These are phyloP conservation scores for Falco novaeseelandiae DNA, from an alignment of 2,797 vertebrate species.

Conservation along the genomic window DNA sequence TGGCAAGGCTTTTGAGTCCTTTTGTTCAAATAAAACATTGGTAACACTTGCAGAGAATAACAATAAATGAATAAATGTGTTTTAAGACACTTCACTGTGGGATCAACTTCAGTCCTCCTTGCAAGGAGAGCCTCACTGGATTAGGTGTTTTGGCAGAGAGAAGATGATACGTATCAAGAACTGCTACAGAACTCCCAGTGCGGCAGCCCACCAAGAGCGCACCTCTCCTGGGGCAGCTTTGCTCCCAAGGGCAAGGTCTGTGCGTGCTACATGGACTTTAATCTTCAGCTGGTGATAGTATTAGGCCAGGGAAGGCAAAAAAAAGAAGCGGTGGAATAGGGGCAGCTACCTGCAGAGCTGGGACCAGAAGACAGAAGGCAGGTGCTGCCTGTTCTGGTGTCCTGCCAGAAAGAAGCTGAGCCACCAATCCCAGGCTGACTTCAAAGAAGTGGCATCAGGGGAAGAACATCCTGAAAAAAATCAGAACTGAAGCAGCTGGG, in stretches of 20 bases:
- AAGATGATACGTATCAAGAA: background rate
- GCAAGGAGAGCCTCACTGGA: background rate
- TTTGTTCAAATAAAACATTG: background rate
- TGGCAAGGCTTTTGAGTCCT: background rate
- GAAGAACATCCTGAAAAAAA: background rate
- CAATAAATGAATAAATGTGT: background rate
- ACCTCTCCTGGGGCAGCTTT: background rate
- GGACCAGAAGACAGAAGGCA: background rate
- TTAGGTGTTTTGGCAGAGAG: background rate
- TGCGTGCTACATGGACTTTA: background rate
- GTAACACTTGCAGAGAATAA: background rate
- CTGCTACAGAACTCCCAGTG: background rate
- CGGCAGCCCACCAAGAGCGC: background rate
- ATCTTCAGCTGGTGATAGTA: background rate
- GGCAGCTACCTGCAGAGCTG: rapidly evolving
- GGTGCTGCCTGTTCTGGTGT: background rate
- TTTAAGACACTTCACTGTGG: background rate
- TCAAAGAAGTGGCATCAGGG: background rate
- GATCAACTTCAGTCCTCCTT: background rate
- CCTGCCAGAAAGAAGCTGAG: background rate
- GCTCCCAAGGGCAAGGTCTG: background rate
- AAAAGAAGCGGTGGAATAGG: rapidly evolving
- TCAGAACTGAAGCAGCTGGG: background rate
- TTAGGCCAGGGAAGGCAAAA: background rate
- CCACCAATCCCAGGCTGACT: background rate